Evolutionary conservation across 2,113 vertebrate genomes (phyloP), one percentile per base, ranked within the genome.

Genomic region (Podarcis muralis): DNA sequence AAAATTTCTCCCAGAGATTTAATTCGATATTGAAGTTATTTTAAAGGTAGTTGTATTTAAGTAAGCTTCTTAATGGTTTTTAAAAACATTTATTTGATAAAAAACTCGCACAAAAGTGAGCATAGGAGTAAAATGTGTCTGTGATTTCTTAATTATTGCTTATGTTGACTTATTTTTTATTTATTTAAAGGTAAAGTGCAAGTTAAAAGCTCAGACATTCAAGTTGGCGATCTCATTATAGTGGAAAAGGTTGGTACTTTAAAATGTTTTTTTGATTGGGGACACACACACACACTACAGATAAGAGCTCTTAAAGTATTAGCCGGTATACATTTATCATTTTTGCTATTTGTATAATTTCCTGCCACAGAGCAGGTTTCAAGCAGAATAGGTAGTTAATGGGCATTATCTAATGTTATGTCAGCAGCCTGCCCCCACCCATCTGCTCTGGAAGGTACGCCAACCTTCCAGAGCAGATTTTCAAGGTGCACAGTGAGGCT

Each of bases 121-220:
- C 35, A 25, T 18, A 0, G 1, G 85, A 13, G 87, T 85, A 32
- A 89, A 83, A 30, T 87, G 68, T 69, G 93, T 66, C 82, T 95
- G 75, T 93, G 85, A 74, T 93, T 59, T 88, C 25, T 82, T 89
- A 0, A 76, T 93, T 53, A 92, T 91, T 95, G 82, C 87, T 66
- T 91, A 84, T 89, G 71, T 92, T 97, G 92, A 96, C 92, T 94
- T n/a, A 65, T 94, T 92, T 94, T 90, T 96, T 92, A 12, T 97
- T 94, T 90, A 93, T 92, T 96, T 92, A 79, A 95, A 99, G 99
- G 99, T 96, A 99, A 99, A 98, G 96, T 98, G 90, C 98, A 98
- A 96, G 98, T 99, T 93, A 98, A 99, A 97, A 99, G 99, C 96
- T 99, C 98, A 94, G 99, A 99, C 97, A 99, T 99, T 92, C 99